Conservation (phyloP, 1,140 invertebrate species). For the Euglossa dilemma region DNA sequence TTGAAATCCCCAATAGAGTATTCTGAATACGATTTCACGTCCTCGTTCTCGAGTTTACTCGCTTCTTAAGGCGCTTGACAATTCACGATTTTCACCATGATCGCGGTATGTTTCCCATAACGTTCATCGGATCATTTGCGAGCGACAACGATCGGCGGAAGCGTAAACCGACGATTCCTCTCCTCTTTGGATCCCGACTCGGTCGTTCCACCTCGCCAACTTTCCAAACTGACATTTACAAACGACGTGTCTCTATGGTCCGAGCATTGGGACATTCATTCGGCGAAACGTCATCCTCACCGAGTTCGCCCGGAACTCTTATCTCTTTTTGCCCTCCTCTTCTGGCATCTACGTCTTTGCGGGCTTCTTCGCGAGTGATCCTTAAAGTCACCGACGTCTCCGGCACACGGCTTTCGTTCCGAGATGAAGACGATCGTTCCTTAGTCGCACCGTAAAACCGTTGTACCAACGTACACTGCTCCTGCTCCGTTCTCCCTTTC, state of each 20-base stretch:
- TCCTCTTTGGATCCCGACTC: background rate
- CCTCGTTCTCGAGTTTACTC: background rate
- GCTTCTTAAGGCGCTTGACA: conserved; percentile 9
- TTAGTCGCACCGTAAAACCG: background rate
- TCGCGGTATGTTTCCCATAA: background rate
- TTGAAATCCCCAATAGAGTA: background rate
- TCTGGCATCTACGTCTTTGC: background rate
- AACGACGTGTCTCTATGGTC: background rate
- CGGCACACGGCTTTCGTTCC: background rate
- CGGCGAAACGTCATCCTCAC: background rate
- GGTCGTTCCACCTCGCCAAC: background rate
- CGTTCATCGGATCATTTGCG: background rate
- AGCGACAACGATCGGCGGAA: background rate
- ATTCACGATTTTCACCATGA: background rate
- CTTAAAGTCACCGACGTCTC: conserved; percentile 2
- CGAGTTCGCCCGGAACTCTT: background rate
- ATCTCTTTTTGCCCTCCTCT: background rate
- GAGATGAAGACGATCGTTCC: background rate
- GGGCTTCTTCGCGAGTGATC: too few species aligned
- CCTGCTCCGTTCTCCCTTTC: background rate
- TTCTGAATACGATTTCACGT: conserved; percentile 8
- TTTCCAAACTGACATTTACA: background rate
- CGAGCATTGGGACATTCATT: background rate
- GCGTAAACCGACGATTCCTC: background rate
- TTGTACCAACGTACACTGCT: background rate